A percentile compares a stretch with the other conserved stretches of the same genome.
Conservation (phyloP, 2,797 vertebrate genomes). For the Botia kubotai region DNA sequence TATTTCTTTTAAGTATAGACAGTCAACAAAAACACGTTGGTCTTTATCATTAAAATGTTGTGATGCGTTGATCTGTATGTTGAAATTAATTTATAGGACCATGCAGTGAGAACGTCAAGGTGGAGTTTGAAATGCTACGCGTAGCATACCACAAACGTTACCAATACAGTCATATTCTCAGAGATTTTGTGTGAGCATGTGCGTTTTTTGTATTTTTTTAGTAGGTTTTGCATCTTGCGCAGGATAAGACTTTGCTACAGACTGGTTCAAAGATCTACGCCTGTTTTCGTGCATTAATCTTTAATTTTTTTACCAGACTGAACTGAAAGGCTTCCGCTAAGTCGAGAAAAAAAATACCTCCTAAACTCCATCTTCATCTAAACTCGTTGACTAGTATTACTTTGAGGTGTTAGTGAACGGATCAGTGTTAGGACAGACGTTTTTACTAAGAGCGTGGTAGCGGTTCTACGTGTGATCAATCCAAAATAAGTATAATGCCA, state of each 20-base stretch:
- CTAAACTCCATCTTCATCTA: constrained; percentile 39
- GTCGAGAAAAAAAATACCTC: constrained; percentile 74
- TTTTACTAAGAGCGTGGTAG: constrained; percentile 73
- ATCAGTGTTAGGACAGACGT: constrained; percentile 74
- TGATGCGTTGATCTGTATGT: background rate
- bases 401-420: constrained; percentile 65
- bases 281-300: constrained; percentile 87
- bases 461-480: constrained; percentile 80
- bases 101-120: constrained; percentile 24
- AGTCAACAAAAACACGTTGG: constrained; percentile 15
- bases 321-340: constrained; percentile 79
- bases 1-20: background rate
- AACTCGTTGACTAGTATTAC: constrained; percentile 50
- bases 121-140: constrained; percentile 26
- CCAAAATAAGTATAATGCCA: constrained; percentile 77
- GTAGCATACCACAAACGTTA: constrained; percentile 26
- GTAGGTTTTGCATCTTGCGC: constrained; percentile 11
- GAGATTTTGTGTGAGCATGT: constrained; percentile 17
- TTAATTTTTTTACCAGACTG: constrained; percentile 87
- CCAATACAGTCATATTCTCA: constrained; percentile 36
- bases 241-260: constrained; percentile 42
- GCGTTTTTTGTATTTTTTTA: constrained; percentile 37
- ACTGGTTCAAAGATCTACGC: constrained; percentile 71
- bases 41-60: constrained; percentile 41
- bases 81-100: constrained; percentile 20